These are phyloP conservation scores for Parus major DNA, from an alignment of 2,113 vertebrate genomes.

Conservation along the genomic window DNA sequence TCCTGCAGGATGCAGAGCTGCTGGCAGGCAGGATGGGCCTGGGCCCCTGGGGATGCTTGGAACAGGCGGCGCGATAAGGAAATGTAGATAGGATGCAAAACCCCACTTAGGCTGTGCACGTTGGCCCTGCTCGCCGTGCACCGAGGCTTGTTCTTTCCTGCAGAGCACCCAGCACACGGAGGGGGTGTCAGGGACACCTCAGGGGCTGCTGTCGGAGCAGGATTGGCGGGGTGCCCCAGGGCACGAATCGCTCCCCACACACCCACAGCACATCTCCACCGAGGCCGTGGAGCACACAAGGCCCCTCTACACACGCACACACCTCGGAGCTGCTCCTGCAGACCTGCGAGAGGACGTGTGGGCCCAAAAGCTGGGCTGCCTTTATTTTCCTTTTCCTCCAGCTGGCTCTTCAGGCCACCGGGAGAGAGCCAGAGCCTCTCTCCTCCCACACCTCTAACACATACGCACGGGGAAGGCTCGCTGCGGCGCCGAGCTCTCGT, in stretches of 20 bases:
- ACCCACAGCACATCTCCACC: not conserved
- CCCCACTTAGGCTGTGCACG: not conserved
- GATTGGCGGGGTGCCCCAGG: not conserved
- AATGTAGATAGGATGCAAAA: slow-evolving; percentile 14
- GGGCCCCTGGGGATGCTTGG: not conserved
- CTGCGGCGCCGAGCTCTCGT: not conserved
- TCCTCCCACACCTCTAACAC: slow-evolving; percentile 31
- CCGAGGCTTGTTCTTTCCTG: not conserved
- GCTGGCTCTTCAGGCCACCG: slow-evolving; percentile 26
- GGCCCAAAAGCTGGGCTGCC: not conserved
- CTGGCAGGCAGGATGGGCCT: not conserved
- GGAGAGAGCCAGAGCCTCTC: slow-evolving; percentile 2
- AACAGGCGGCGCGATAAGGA: not conserved
- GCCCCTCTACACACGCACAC: not conserved
- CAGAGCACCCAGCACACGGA: not conserved
- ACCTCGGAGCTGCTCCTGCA: slow-evolving; percentile 2
- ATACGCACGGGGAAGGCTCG: not conserved
- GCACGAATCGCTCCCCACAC: not conserved
- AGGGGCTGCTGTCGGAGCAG: not conserved
- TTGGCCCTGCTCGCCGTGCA: not conserved
- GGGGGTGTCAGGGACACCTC: not conserved
- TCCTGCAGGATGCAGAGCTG: not conserved
- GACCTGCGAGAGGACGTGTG: slow-evolving; percentile 5
- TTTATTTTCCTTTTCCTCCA: slow-evolving; percentile 16
- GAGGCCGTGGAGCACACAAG: rapidly evolving